Evolutionary conservation across 2,888 invertebrate species (phyloP).

Genomic region (Ennomos fuscantarius): DNA sequence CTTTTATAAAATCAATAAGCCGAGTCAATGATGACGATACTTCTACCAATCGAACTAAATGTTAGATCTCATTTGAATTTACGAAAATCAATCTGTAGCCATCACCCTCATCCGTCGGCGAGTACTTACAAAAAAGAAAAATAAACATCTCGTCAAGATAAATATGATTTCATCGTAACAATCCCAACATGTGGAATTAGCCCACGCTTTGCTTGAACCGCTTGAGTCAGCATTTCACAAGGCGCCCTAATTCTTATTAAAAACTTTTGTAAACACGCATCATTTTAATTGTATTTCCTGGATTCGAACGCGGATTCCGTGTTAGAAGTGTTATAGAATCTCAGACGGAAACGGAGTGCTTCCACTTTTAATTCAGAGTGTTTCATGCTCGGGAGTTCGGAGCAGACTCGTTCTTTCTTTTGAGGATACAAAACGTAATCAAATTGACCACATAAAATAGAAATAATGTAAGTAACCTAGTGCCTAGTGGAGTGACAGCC

Average conservation of each 20-base stretch:
- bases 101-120: slow-evolving; percentile 9
- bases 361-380: neutral
- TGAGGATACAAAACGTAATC: too few species aligned
- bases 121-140: slow-evolving; percentile 16
- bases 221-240: slow-evolving; percentile 28
- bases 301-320: slow-evolving; percentile 3
- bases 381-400: too few species aligned
- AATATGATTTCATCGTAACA: slow-evolving; percentile 29
- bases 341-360: neutral
- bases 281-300: slow-evolving; percentile 17
- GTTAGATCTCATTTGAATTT: too few species aligned
- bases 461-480: too few species aligned
- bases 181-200: slow-evolving; percentile 21
- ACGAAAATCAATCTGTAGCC: slow-evolving; percentile 7
- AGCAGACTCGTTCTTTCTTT: too few species aligned
- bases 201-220: slow-evolving; percentile 4
- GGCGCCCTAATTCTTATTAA: slow-evolving; percentile 25
- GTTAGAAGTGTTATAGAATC: neutral
- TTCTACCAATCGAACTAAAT: too few species aligned
- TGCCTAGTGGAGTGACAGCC: too few species aligned
- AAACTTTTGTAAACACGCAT: slow-evolving; percentile 6
- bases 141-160: slow-evolving; percentile 24
- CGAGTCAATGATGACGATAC: too few species aligned
- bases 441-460: too few species aligned
- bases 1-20: too few species aligned